Percentiles rank a stretch among this genome's conserved stretches.
These are phyloP conservation scores for Luehdorfia chinensis DNA, from an alignment of 1,140 invertebrate species.

Conservation along the genomic window DNA sequence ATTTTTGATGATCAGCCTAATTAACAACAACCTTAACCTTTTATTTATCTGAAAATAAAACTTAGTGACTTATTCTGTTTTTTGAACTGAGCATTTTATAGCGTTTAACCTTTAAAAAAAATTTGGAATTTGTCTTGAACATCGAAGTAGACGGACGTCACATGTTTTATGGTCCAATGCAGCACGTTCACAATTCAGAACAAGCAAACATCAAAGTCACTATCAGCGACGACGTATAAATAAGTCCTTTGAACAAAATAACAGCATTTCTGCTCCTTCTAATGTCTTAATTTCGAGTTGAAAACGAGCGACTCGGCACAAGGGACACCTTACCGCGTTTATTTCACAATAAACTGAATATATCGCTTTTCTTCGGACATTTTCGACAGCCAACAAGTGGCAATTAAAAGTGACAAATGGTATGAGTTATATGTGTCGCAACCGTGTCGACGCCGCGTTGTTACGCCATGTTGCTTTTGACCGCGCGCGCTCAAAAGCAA, in stretches of 20 bases:
- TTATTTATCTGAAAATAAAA: too few relatives aligned
- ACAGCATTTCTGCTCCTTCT: constrained; percentile 28
- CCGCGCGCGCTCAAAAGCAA: constrained; percentile 35
- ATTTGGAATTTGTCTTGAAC: constrained; percentile 3
- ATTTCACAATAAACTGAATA: constrained; percentile 74
- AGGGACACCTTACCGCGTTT: constrained; percentile 39
- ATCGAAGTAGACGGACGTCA: constrained; percentile 27
- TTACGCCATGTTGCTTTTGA: constrained; percentile 39
- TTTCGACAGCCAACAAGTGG: constrained; percentile 69
- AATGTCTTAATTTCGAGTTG: constrained; percentile 57
- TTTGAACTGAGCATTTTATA: too few relatives aligned
- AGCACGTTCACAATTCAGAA: constrained; percentile 32
- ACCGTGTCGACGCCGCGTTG: constrained; percentile 31
- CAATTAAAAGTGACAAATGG: constrained; percentile 76
- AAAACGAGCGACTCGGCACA: constrained; percentile 14
- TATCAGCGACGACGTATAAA: constrained; percentile 55
- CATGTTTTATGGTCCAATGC: constrained; percentile 26
- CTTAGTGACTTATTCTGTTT: too few relatives aligned
- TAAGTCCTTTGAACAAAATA: constrained; percentile 49
- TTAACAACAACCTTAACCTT: too few relatives aligned
- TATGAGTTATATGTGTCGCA: constrained; percentile 53
- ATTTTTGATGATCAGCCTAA: too few relatives aligned
- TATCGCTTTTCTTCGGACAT: constrained; percentile 56
- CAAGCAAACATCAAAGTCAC: constrained; percentile 49
- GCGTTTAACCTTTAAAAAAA: not conserved